Conservation (phyloP, 2,888 invertebrate species). For the Vanessa cardui region DNA sequence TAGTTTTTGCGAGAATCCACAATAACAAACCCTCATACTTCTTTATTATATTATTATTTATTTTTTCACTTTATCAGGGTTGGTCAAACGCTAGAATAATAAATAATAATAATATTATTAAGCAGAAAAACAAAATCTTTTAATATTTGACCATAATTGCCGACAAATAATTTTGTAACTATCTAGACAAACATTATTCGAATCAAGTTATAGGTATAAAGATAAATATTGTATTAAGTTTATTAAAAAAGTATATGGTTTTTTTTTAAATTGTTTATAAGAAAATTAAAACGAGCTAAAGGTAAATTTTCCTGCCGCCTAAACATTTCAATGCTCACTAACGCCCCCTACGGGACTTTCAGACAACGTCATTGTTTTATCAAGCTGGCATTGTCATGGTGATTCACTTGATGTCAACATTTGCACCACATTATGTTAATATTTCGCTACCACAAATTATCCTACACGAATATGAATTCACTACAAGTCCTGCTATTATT, state of each 20-base stretch:
- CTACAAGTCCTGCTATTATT: neutral
- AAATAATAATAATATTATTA: no score
- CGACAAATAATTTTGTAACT: no score
- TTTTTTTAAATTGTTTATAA: neutral
- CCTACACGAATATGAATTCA: conserved; percentile 12
- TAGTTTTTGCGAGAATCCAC: no score
- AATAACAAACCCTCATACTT: no score
- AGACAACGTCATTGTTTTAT: conserved; percentile 60
- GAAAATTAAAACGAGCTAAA: conserved; percentile 1
- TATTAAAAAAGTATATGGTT: neutral
- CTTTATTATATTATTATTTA: no score
- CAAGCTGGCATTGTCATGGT: conserved; percentile 73
- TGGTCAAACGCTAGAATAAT: no score
- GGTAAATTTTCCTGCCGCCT: conserved; percentile 14
- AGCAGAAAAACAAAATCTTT: no score
- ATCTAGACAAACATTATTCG: no score
- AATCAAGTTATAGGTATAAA: no score
- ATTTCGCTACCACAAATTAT: conserved; percentile 15
- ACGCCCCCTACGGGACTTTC: conserved; percentile 66
- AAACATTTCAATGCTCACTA: conserved; percentile 47
- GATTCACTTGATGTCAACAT: conserved; percentile 61
- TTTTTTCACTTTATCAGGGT: no score
- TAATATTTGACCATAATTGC: no score
- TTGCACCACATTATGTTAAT: conserved; percentile 33
- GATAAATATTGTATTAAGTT: neutral